Conservation (phyloP, 2,113 vertebrate genomes). For the Naja naja region DNA sequence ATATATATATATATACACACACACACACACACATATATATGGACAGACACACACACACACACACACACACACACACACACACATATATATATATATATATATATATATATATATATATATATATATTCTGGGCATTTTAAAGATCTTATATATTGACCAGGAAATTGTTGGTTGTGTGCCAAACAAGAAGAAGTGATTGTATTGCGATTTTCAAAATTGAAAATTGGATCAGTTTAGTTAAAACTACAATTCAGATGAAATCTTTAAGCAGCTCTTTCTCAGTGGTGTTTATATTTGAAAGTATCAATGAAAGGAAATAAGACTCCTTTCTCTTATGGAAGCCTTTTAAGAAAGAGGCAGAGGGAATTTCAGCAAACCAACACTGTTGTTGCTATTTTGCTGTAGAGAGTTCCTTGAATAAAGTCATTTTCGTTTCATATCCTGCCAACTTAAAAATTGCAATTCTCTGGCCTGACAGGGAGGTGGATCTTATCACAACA, state of each 20-base stretch:
- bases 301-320: background rate
- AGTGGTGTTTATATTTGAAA: background rate
- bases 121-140: too few species aligned
- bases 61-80: too few species aligned
- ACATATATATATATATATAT: too few species aligned
- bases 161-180: too few species aligned
- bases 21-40: too few species aligned
- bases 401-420: background rate
- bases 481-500: conserved; percentile 4
- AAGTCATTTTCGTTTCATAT: conserved; percentile 19
- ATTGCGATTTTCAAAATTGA: background rate
- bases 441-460: background rate
- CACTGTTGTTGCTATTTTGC: background rate
- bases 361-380: background rate
- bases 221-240: too few species aligned
- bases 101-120: too few species aligned
- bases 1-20: too few species aligned
- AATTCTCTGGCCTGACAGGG: background rate
- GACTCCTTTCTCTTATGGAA: background rate
- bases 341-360: background rate
- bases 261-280: background rate
- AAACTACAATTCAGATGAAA: background rate
- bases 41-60: too few species aligned
- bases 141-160: too few species aligned
- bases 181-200: background rate